Base-by-base conservation (phyloP, 2,113 vertebrate species). In the Paratilapia polleni region DNA sequence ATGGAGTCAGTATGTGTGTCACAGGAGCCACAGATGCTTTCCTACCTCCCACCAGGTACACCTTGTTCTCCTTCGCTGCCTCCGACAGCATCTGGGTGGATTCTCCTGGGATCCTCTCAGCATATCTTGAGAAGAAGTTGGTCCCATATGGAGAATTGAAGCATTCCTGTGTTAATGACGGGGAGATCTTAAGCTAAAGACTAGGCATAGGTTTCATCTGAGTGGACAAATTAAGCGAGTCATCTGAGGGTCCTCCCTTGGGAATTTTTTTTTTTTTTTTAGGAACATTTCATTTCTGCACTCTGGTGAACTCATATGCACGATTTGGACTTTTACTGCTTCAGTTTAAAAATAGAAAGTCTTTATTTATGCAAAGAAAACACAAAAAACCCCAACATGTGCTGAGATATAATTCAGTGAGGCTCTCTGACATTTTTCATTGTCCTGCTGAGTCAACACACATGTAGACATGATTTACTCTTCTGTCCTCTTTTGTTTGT, bases 141-240 rank as follows among this genome's bases (percentile, higher is more conserved):
- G 97, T 97, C 78, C 98, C 97, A 89, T 99, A 99, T 0, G 98
- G 98, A 92, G 97, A 99, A 92, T 99, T 99, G 95, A 98, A 99
- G 84, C 98, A 99, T 86, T 99, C 98, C 98, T 99, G 85, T 4
- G 15, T 83, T 10, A 54, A 12, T 5, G 22, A 75, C 24, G 77
- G 1, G 12, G 68, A 54, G 47, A 52, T 28, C 17, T 31, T 20
- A 20, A 70, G 17, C 10, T 70, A 9, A 47, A 15, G 6, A 5
- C 19, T 6, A 2, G 49, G 15, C 15, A 9, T 0, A 13, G n/a
- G 38, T 41, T 0, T 26, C 24, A 47, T 47, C 38, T 26, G 63
- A 68, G 63, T 14, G 47, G 14, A 26, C 38, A 24, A 17, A 68
- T 26, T 17, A 26, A 3, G 4, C n/a, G 24, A n/a, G 4, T 64